Conservation (phyloP, 2,888 invertebrate species). For the Ichneumoninae sp. region DNA sequence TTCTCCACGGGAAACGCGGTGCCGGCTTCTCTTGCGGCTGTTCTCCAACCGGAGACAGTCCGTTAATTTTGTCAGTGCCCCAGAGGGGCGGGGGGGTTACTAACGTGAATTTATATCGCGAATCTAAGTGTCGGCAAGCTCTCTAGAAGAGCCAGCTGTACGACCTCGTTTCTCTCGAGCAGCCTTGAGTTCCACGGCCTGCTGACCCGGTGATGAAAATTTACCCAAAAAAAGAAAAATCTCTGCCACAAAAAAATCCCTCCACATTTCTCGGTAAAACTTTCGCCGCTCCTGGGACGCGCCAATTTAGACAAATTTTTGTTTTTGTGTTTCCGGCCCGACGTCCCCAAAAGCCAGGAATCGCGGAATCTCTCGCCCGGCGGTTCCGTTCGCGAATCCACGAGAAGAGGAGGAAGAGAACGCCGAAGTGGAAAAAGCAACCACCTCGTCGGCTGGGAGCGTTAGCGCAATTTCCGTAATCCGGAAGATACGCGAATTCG, state of each 20-base stretch:
- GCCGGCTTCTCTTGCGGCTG: slow-evolving; percentile 20
- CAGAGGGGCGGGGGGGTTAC: background rate
- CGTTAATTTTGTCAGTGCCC: slow-evolving; percentile 64
- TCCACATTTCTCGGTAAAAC: background rate
- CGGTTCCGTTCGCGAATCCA: background rate
- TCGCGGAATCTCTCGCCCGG: background rate
- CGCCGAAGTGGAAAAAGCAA: background rate
- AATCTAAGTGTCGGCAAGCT: slow-evolving; percentile 68
- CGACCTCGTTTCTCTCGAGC: slow-evolving; percentile 19
- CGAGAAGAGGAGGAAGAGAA: slow-evolving; percentile 2
- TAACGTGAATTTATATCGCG: slow-evolving; percentile 68
- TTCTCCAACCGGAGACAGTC: slow-evolving; percentile 52
- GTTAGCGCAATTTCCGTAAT: slow-evolving; percentile 55
- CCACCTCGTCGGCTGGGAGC: slow-evolving; percentile 9
- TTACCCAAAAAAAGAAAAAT: background rate
- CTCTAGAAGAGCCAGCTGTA: slow-evolving; percentile 6
- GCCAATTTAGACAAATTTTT: background rate
- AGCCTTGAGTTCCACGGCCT: background rate
- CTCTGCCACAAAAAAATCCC: background rate
- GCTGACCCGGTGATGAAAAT: slow-evolving; percentile 19
- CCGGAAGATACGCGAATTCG: slow-evolving; percentile 42
- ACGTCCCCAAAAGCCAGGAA: slow-evolving; percentile 3
- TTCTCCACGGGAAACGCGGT: slow-evolving; percentile 23
- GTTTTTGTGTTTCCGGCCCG: slow-evolving; percentile 11
- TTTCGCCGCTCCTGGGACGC: background rate